phyloP scores from a whole-genome alignment of 2,888 invertebrate species.

The Pharmacophagus antenor region DNA sequence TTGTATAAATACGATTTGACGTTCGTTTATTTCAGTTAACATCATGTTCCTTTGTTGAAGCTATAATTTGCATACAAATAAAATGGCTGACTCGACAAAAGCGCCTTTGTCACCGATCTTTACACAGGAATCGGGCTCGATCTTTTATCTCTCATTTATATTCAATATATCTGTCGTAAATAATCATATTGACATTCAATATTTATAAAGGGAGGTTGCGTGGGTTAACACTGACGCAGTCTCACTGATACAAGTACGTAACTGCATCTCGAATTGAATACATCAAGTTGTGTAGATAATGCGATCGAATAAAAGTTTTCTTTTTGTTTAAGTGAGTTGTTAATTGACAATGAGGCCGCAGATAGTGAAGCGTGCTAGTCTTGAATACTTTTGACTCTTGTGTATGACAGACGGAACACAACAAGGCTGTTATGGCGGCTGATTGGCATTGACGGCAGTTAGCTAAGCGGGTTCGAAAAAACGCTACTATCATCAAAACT shows the following conservation, averaged over 20 bases:
- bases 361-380: too few species aligned
- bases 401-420: too few species aligned
- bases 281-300: conserved; percentile 15
- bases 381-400: too few species aligned
- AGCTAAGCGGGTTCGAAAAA: too few species aligned
- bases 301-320: too few species aligned
- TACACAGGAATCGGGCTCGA: conserved; percentile 64
- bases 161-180: conserved; percentile 74
- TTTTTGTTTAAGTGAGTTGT: too few species aligned
- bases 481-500: too few species aligned
- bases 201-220: conserved; percentile 76
- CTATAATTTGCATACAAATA: conserved; percentile 75
- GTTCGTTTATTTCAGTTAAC: conserved; percentile 45
- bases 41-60: conserved; percentile 52
- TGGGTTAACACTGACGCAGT: conserved; percentile 52
- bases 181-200: conserved; percentile 75
- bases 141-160: conserved; percentile 76
- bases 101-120: conserved; percentile 69
- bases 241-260: conserved; percentile 16
- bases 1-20: conserved; percentile 20
- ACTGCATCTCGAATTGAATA: conserved; percentile 20
- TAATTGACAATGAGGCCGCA: too few species aligned
- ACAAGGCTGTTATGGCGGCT: too few species aligned
- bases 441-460: too few species aligned
- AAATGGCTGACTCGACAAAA: conserved; percentile 75